A percentile compares a stretch with the other conserved stretches of the same genome.
Conservation (phyloP, 1,140 invertebrate species). For the Drosophila miranda region DNA sequence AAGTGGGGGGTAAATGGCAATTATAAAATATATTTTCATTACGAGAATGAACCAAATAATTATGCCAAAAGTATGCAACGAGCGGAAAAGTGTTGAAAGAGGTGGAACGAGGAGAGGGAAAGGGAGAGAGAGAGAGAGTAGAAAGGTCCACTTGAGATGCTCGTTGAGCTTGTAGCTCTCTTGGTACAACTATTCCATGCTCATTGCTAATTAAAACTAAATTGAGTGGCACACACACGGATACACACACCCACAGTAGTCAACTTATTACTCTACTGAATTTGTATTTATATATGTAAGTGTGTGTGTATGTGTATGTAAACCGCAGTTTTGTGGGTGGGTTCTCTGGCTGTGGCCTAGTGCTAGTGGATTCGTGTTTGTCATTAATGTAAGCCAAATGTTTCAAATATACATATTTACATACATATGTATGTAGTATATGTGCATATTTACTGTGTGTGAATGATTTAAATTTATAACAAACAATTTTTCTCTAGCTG, state of each 20-base stretch:
- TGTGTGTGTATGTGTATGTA: conserved; percentile 4
- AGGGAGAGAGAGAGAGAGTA: background rate
- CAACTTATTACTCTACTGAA: conserved; percentile 4
- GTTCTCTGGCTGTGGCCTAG: conserved; percentile 5
- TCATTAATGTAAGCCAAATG: conserved; percentile 18
- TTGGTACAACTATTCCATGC: conserved; percentile 75
- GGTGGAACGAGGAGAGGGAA: background rate
- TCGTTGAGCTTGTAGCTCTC: conserved; percentile 67
- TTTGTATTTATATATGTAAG: background rate
- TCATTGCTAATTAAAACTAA: conserved; percentile 79
- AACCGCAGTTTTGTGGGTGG: conserved; percentile 10
- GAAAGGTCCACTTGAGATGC: conserved; percentile 65
- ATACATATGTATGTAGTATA: no score
- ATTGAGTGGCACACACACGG: conserved; percentile 57
- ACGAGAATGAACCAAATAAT: conserved; percentile 62
- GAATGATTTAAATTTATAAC: conserved; percentile 66
- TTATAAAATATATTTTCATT: conserved; percentile 73
- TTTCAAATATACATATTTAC: conserved; percentile 23
- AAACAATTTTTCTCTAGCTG: conserved; percentile 10
- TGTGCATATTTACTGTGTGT: background rate
- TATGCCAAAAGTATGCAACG: conserved; percentile 59
- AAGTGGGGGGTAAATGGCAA: conserved; percentile 33
- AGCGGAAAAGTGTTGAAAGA: background rate
- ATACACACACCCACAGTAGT: conserved; percentile 22
- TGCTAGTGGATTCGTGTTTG: conserved; percentile 38